phyloP scores from a whole-genome alignment of 92 coral and sea anemone species.

The Isaurus tuberculatus region DNA sequence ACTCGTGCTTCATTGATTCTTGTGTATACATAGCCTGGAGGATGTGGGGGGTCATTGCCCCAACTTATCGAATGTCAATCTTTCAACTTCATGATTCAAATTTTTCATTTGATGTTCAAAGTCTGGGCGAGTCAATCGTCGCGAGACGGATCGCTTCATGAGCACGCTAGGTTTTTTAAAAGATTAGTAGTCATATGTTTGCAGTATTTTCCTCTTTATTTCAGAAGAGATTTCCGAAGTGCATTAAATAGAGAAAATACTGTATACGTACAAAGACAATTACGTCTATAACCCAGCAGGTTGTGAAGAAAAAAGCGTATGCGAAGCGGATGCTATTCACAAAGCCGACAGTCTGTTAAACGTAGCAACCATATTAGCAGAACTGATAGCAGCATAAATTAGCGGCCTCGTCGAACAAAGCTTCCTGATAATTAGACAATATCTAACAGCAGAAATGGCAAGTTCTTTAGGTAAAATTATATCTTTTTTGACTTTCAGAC shows the following conservation, averaged over 20 bases:
- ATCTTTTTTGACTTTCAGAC: conserved; percentile 20
- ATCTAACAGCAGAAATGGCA: conserved; percentile 79
- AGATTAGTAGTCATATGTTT: neutral
- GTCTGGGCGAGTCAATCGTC: conserved; percentile 15
- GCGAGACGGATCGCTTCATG: neutral
- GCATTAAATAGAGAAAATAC: conserved; percentile 11
- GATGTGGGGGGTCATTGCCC: conserved; percentile 14
- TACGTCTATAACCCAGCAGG: conserved; percentile 22
- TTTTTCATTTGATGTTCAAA: conserved; percentile 22
- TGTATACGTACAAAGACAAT: conserved; percentile 9
- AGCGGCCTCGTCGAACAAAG: conserved; percentile 10
- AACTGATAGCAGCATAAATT: neutral
- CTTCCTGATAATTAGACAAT: conserved; percentile 23
- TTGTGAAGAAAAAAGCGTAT: neutral
- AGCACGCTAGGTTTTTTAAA: conserved; percentile 10
- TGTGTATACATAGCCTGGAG: conserved; percentile 35
- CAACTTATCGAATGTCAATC: conserved; percentile 44
- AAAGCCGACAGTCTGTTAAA: neutral
- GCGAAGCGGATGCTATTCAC: conserved; percentile 14
- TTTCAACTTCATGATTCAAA: conserved; percentile 42
- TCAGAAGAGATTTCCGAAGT: conserved; percentile 13
- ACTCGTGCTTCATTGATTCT: conserved; percentile 37
- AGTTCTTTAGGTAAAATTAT: conserved; percentile 93
- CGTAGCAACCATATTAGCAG: conserved; percentile 10
- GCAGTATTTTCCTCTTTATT: neutral